Base-by-base conservation (phyloP, 2,888 invertebrate species). In the Pedicia rivosa region DNA sequence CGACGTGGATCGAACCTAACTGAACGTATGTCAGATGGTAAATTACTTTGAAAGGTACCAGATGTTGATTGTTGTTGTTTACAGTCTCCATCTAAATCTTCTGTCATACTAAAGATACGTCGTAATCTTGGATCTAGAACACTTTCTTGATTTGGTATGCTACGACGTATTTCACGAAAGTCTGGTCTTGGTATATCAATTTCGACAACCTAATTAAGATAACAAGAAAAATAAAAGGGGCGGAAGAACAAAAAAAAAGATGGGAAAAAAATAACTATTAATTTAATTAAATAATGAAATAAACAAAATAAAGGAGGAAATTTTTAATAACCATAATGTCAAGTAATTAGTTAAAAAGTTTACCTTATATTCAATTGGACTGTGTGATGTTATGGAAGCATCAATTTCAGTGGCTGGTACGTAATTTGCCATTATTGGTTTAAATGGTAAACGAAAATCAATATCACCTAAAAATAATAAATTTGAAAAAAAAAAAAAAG, bases 371-470 rank as follows among this genome's bases (percentile, higher is more conserved):
- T 62, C 47, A 36, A 87, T 74, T 0, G 79, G 78, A 1, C 74
- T 72, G 54, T 87, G 86, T 28, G 80, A 78, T 36, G 74, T 74
- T 30, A 82, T 68, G 25, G 82, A 81, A 7, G 80, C 87, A 51
- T 86, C 82, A 42, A 88, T 86, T 64, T 88, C 88, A 0, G 78
- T 80, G 17, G 86, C 86, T 1, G 87, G 84, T 10, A 78, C 72
- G 54, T 83, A 84, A 47, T 80, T 74, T n/a, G 80, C 74, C 48
- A 65, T 64, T 33, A 78, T 73, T 7, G 79, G 74, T 55, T 84
- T 82, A 51, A 86, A 84, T 0, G 84, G 82, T 46, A 82, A 59
- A 16, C 86, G 68, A 43, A 87, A 67, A 59, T 86, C 87, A 24
- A 80, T 72, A 50, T 87, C 86, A 9, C 70, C 66, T 36, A 31